phyloP scores from a whole-genome alignment of 53 echinoderm and acorn worm species.

The Hippasteria phrygiana region DNA sequence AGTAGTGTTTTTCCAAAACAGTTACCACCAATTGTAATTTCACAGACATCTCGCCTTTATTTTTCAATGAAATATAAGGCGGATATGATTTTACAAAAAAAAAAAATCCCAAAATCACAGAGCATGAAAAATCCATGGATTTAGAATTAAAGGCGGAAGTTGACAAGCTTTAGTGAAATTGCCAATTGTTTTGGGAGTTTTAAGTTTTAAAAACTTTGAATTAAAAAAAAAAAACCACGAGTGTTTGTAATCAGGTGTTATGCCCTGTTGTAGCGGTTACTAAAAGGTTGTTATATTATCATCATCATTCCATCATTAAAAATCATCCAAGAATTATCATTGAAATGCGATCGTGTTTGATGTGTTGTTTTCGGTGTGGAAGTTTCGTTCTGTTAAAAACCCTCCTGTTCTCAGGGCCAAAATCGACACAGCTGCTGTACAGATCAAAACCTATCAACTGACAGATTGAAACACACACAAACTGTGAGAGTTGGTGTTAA shows the following conservation, averaged over 20 bases:
- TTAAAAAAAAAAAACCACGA: background rate
- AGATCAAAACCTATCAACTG: no score
- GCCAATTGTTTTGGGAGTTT: constrained; percentile 5
- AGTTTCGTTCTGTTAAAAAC: no score
- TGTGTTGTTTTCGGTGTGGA: background rate
- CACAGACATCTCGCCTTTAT: no score
- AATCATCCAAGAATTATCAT: constrained; percentile 57
- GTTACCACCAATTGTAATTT: no score
- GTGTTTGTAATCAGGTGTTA: constrained; percentile 25
- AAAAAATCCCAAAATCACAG: background rate
- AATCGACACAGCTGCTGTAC: no score
- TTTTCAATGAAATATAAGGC: background rate
- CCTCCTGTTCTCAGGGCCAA: no score
- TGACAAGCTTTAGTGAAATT: background rate
- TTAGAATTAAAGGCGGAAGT: constrained; percentile 4
- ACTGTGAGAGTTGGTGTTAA: no score
- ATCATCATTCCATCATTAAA: constrained; percentile 58
- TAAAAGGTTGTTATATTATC: constrained; percentile 38
- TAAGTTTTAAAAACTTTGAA: background rate
- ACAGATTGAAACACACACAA: no score
- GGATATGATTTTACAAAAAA: background rate
- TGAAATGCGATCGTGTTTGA: background rate
- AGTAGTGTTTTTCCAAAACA: background rate
- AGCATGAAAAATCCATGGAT: constrained; percentile 17
- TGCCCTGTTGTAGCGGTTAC: constrained; percentile 46